Evolutionary conservation across 2,888 invertebrate genomes (phyloP).

Genomic region (Sussaba pulchella): DNA sequence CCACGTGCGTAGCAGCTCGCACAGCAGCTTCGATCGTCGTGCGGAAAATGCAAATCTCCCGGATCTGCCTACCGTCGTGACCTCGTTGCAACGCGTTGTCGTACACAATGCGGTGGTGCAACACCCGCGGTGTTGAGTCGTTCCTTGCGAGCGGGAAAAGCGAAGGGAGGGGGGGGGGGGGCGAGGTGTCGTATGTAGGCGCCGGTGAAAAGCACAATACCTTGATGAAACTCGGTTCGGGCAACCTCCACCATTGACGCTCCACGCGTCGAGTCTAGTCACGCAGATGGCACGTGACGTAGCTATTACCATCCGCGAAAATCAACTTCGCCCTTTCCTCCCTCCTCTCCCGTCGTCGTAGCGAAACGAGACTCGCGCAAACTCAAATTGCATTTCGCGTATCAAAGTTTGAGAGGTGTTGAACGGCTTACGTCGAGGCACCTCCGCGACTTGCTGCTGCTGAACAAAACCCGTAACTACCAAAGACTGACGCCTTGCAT

Average conservation of each 20-base stretch:
- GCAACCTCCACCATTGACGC: conserved; percentile 4
- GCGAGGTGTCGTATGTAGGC: conserved; percentile 33
- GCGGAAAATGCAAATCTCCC: conserved; percentile 57
- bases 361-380: conserved; percentile 41
- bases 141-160: conserved; percentile 5
- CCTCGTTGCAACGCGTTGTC: conserved; percentile 21
- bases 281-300: conserved; percentile 67
- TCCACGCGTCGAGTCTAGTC: conserved; percentile 64
- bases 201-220: conserved; percentile 49
- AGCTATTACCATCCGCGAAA: conserved; percentile 59
- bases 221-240: conserved; percentile 52
- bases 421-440: conserved; percentile 15
- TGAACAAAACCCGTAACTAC: conserved; percentile 27
- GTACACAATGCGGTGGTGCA: conserved; percentile 35
- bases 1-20: conserved; percentile 36
- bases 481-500: conserved; percentile 8
- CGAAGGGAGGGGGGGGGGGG: conserved; percentile 3
- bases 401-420: conserved; percentile 53
- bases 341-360: not conserved
- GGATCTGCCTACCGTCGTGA: conserved; percentile 23
- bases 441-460: conserved; percentile 12
- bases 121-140: conserved; percentile 23
- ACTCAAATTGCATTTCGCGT: conserved; percentile 57
- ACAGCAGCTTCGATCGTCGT: conserved; percentile 36
- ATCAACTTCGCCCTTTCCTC: conserved; percentile 33